phyloP scores from a whole-genome alignment of 2,888 invertebrate genomes.

The Anodontia alba region DNA sequence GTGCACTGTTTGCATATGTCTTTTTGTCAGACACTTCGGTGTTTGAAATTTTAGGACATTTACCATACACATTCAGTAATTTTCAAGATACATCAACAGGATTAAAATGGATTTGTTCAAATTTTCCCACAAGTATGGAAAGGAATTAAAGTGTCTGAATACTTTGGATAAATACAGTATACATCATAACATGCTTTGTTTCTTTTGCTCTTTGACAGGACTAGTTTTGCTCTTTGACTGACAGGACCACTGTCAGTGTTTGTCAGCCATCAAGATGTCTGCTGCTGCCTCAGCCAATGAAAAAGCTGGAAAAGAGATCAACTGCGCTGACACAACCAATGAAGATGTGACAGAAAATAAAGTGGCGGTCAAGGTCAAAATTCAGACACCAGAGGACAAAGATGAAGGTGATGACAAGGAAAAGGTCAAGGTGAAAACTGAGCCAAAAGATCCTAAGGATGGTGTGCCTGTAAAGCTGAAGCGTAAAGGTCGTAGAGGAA shows the following conservation, averaged over 20 bases:
- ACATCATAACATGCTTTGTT: too few relatives aligned
- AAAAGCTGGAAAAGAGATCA: not conserved
- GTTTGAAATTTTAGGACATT: too few relatives aligned
- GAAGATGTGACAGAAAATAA: not conserved
- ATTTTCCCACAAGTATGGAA: too few relatives aligned
- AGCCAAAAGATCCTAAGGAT: slow-evolving; percentile 39
- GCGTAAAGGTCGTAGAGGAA: slow-evolving; percentile 55
- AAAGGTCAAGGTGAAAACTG: not conserved
- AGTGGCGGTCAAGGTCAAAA: slow-evolving; percentile 12
- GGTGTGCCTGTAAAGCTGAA: slow-evolving; percentile 56
- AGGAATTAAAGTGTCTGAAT: too few relatives aligned
- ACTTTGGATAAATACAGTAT: too few relatives aligned
- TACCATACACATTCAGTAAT: too few relatives aligned
- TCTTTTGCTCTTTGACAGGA: too few relatives aligned
- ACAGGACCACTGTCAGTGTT: not conserved
- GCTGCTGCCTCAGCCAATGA: not conserved
- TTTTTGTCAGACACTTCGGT: too few relatives aligned
- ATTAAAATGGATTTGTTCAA: too few relatives aligned
- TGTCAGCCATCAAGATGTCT: not conserved
- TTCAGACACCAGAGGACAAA: not conserved
- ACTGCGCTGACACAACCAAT: not conserved
- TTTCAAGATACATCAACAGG: too few relatives aligned
- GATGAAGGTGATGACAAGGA: slow-evolving; percentile 12
- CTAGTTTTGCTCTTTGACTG: too few relatives aligned
- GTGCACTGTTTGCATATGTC: too few relatives aligned